Percentiles rank a stretch among this genome's conserved stretches.
These are phyloP conservation scores for Drosophila helvetica DNA, from an alignment of 2,888 invertebrate genomes.

Conservation along the genomic window DNA sequence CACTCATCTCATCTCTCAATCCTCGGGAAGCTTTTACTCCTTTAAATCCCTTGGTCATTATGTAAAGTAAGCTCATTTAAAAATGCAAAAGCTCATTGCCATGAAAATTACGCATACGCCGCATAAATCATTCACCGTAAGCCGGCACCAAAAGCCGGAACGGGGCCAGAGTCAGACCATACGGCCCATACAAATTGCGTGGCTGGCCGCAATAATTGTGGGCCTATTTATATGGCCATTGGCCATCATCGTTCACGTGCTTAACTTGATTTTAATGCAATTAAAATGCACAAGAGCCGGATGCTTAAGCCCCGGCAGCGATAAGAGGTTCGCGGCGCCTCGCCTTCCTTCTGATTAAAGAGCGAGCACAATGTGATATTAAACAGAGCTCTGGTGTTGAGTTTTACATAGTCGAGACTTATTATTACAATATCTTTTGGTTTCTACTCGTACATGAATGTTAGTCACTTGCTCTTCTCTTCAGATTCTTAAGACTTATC, in stretches of 20 bases:
- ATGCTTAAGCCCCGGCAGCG: constrained; percentile 5
- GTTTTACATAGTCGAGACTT: constrained; percentile 21
- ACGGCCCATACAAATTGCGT: constrained; percentile 56
- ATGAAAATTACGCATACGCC: constrained; percentile 52
- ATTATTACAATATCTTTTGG: constrained; percentile 71
- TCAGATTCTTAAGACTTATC: constrained; percentile 53
- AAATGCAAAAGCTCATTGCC: constrained; percentile 33
- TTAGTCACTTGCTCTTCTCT: constrained; percentile 31
- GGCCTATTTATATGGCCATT: constrained; percentile 46
- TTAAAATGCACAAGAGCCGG: constrained; percentile 31
- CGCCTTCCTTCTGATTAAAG: background rate
- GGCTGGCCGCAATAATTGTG: constrained; percentile 56
- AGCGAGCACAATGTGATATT: background rate
- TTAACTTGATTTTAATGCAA: constrained; percentile 44
- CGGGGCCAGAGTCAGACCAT: background rate
- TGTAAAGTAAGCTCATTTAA: constrained; percentile 53
- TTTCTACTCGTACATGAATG: constrained; percentile 43
- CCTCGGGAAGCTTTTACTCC: background rate
- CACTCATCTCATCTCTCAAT: background rate
- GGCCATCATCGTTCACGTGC: constrained; percentile 26
- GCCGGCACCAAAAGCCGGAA: constrained; percentile 32
- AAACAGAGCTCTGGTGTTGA: background rate
- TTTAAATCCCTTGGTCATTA: constrained; percentile 36
- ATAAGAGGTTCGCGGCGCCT: too few relatives aligned
- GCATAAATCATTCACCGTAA: constrained; percentile 65